Evolutionary conservation across 2,888 invertebrate species (phyloP).

Genomic region (Andrena fulva): DNA sequence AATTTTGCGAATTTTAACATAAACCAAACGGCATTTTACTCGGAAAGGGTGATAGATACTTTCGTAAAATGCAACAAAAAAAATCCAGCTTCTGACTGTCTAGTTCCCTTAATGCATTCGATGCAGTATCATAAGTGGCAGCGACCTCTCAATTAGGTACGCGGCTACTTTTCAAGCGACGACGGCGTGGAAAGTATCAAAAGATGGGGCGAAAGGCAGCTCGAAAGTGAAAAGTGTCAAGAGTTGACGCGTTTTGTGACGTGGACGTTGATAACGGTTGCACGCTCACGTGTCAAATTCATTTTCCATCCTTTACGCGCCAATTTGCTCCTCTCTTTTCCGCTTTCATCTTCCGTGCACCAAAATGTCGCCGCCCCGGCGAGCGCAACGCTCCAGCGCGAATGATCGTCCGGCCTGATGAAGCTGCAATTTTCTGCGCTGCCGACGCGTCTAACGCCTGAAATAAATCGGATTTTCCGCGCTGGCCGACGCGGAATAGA

Average conservation of each 20-base stretch:
- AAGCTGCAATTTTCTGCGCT: constrained; percentile 63
- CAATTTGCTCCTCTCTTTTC: background rate
- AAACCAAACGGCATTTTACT: no score
- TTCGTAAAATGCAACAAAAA: no score
- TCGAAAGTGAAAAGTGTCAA: constrained; percentile 26
- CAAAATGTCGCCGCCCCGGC: constrained; percentile 47
- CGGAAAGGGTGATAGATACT: no score
- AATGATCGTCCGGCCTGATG: constrained; percentile 51
- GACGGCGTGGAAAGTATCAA: background rate
- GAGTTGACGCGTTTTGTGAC: constrained; percentile 18
- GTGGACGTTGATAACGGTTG: constrained; percentile 13
- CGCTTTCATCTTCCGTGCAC: constrained; percentile 46
- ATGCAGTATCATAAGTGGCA: background rate
- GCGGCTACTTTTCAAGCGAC: background rate
- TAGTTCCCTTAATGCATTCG: background rate
- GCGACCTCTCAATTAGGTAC: background rate
- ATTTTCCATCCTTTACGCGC: constrained; percentile 12
- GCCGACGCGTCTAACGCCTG: constrained; percentile 55
- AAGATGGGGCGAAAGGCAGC: constrained; percentile 9
- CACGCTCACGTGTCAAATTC: constrained; percentile 39
- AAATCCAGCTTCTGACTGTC: no score
- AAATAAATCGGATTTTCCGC: constrained; percentile 65
- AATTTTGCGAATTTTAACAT: no score
- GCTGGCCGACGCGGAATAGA: constrained; percentile 36
- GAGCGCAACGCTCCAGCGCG: constrained; percentile 43